Evolutionary conservation across 2,797 vertebrate species (phyloP).

Genomic region (Siniperca scherzeri): DNA sequence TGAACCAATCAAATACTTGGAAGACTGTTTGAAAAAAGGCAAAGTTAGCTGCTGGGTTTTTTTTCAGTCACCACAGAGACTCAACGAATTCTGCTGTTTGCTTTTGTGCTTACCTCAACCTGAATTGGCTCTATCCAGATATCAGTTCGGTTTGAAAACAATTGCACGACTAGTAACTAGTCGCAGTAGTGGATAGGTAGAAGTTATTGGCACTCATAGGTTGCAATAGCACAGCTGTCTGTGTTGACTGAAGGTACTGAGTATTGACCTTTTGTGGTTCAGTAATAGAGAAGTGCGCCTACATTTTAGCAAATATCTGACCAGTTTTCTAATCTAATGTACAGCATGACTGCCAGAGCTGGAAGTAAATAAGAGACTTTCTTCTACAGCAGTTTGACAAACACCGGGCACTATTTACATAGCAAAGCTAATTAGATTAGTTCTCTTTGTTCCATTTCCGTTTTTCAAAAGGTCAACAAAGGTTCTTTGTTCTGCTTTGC

Average conservation of each 20-base stretch:
- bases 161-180: too few species aligned
- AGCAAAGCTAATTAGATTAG: background rate
- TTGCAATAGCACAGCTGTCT: background rate
- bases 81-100: background rate
- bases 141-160: too few species aligned
- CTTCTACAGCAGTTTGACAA: background rate
- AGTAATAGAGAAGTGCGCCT: background rate
- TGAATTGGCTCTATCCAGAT: background rate
- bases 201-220: background rate
- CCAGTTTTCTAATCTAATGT: too few species aligned
- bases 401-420: background rate
- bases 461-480: too few species aligned
- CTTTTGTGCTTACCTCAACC: slow-evolving; percentile 1
- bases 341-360: background rate
- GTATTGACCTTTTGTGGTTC: background rate
- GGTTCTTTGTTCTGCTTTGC: background rate
- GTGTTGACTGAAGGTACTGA: background rate
- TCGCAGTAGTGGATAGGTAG: background rate
- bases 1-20: slow-evolving; percentile 4
- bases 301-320: background rate
- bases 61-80: slow-evolving; percentile 4
- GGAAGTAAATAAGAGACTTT: background rate
- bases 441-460: background rate
- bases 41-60: background rate
- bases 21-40: slow-evolving; percentile 4